Conservation (phyloP, 2,113 vertebrate species). For the Protobothrops flavoviridis region DNA sequence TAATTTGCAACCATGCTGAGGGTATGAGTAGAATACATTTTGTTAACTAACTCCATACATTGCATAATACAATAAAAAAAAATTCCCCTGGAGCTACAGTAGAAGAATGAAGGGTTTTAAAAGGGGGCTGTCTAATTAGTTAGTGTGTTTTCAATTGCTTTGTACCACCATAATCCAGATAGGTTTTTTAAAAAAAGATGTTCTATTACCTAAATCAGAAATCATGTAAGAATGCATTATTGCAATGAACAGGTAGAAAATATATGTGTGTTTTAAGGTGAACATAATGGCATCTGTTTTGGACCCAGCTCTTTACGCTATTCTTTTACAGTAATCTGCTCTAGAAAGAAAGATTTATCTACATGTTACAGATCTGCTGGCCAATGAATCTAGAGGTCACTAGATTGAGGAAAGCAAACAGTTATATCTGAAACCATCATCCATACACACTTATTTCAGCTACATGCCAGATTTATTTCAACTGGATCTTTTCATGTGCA, state of each 20-base stretch:
- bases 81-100: constrained; percentile 34
- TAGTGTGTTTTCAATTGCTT: constrained; percentile 29
- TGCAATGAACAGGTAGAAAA: neutral
- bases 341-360: neutral
- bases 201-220: neutral
- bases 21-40: constrained; percentile 40
- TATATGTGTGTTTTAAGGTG: neutral
- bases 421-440: neutral
- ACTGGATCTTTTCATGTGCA: neutral
- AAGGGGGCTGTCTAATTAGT: constrained; percentile 41
- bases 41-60: constrained; percentile 40
- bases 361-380: neutral
- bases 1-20: constrained; percentile 40
- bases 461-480: neutral
- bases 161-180: constrained; percentile 8
- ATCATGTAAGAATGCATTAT: neutral
- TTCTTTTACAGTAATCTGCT: neutral
- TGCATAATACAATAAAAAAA: constrained; percentile 41
- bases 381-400: neutral
- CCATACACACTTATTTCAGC: neutral
- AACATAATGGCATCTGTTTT: neutral
- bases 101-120: constrained; percentile 28
- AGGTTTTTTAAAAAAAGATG: constrained; percentile 7
- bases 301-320: neutral
- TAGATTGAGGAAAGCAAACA: neutral